Evolutionary conservation across 2,797 vertebrate species (phyloP).

Genomic region (Characodon lateralis): DNA sequence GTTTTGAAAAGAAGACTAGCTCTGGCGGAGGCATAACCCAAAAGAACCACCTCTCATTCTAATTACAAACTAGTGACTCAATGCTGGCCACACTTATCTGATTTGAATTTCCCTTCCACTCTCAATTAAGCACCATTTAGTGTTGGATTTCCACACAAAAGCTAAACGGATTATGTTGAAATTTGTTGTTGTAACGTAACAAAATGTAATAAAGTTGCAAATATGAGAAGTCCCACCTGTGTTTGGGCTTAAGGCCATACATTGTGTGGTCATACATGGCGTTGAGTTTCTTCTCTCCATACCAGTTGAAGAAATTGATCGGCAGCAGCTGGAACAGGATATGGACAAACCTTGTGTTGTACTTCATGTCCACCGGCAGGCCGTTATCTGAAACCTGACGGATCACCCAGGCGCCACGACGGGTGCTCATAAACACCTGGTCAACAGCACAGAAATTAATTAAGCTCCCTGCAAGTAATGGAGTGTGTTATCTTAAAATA

Average conservation of each 20-base stretch:
- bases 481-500: not conserved
- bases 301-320: slow-evolving; percentile 64
- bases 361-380: slow-evolving; percentile 75
- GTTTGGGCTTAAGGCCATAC: slow-evolving; percentile 86
- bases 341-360: slow-evolving; percentile 74
- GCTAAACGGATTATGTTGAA: too few species aligned
- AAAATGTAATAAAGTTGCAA: not conserved
- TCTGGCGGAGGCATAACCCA: too few species aligned
- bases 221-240: slow-evolving; percentile 78
- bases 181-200: not conserved
- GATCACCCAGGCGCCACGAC: slow-evolving; percentile 77
- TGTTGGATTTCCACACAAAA: too few species aligned
- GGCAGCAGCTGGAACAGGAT: slow-evolving; percentile 73
- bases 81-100: too few species aligned
- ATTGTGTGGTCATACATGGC: slow-evolving; percentile 78
- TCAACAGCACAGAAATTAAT: not conserved
- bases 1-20: too few species aligned
- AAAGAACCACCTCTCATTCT: too few species aligned
- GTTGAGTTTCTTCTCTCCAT: slow-evolving; percentile 74
- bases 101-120: too few species aligned
- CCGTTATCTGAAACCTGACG: slow-evolving; percentile 77
- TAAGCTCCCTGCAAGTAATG: not conserved
- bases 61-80: too few species aligned
- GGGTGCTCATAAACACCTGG: slow-evolving; percentile 81
- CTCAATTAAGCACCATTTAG: too few species aligned